These are phyloP conservation scores for Corapipo altera DNA, from an alignment of 2,113 vertebrate genomes.

Conservation along the genomic window DNA sequence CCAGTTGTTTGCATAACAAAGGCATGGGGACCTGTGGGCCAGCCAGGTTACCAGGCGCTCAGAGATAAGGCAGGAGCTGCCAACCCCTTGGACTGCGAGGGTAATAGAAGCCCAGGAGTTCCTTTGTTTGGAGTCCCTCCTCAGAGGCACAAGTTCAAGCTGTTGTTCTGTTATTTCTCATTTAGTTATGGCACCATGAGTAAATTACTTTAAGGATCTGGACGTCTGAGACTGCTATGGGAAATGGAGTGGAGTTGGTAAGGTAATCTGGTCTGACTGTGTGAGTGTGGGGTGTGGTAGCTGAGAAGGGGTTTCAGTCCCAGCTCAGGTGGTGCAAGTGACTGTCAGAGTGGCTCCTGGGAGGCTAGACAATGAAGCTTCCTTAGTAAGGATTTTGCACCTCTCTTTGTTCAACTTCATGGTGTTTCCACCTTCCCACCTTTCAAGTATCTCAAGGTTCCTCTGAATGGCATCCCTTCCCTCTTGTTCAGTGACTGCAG, in stretches of 20 bases:
- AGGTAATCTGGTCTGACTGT: accelerated
- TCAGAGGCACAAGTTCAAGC: neutral
- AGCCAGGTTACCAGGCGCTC: neutral
- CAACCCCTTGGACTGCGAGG: neutral
- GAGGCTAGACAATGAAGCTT: neutral
- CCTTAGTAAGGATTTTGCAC: neutral
- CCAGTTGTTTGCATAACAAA: neutral
- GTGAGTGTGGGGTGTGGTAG: neutral
- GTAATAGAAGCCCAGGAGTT: neutral
- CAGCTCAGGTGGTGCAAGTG: neutral
- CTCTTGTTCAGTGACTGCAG: neutral
- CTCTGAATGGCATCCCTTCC: neutral
- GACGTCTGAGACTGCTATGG: neutral
- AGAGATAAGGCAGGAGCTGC: neutral
- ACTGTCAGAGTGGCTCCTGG: neutral
- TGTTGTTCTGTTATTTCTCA: neutral
- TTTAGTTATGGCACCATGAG: neutral
- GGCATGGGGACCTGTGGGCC: accelerated
- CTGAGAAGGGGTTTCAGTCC: accelerated
- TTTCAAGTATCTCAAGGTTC: neutral
- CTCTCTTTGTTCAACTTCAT: neutral
- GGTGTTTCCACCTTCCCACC: neutral
- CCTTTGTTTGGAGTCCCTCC: accelerated
- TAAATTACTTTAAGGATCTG: neutral
- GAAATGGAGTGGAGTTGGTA: neutral